A percentile compares a stretch with the other conserved stretches of the same genome.
Conservation (phyloP, 2,888 invertebrate species). For the Heteromurus nitidus region DNA sequence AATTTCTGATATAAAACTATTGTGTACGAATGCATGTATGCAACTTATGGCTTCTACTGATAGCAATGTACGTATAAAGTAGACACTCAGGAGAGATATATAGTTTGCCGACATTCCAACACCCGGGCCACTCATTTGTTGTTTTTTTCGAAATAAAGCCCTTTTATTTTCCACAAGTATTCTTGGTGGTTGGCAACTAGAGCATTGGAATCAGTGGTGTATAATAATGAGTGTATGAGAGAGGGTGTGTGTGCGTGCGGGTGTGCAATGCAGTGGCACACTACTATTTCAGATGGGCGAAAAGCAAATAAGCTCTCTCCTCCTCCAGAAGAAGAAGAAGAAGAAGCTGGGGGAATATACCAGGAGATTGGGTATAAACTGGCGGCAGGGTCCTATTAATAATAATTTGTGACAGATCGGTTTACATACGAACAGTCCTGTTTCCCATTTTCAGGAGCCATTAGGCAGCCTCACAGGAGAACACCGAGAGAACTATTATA, state of each 20-base stretch:
- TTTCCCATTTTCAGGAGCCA: conserved; percentile 53
- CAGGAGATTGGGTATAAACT: conserved; percentile 52
- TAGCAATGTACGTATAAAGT: too few relatives aligned
- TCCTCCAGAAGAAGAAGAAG: conserved; percentile 10
- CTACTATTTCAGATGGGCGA: background rate
- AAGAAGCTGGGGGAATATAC: conserved; percentile 39
- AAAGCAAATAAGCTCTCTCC: background rate
- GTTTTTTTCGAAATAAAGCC: conserved; percentile 27
- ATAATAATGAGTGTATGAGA: conserved; percentile 29
- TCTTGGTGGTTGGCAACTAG: conserved; percentile 49
- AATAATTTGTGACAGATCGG: conserved; percentile 63
- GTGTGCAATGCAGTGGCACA: background rate
- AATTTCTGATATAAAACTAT: too few relatives aligned
- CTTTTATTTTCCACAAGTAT: conserved; percentile 56
- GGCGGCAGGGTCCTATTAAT: conserved; percentile 60
- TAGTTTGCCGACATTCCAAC: conserved; percentile 1
- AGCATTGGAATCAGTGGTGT: conserved; percentile 42
- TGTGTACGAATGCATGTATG: too few relatives aligned
- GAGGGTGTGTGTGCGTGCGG: conserved; percentile 10
- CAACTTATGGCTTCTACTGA: too few relatives aligned
- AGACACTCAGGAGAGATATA: too few relatives aligned
- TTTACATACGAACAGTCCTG: conserved; percentile 57
- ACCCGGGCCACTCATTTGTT: conserved; percentile 20
- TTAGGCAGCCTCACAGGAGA: conserved; percentile 35
- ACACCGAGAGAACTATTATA: background rate